Evolutionary conservation across 2,113 vertebrate species (phyloP).

Genomic region (Lasiurus cinereus): DNA sequence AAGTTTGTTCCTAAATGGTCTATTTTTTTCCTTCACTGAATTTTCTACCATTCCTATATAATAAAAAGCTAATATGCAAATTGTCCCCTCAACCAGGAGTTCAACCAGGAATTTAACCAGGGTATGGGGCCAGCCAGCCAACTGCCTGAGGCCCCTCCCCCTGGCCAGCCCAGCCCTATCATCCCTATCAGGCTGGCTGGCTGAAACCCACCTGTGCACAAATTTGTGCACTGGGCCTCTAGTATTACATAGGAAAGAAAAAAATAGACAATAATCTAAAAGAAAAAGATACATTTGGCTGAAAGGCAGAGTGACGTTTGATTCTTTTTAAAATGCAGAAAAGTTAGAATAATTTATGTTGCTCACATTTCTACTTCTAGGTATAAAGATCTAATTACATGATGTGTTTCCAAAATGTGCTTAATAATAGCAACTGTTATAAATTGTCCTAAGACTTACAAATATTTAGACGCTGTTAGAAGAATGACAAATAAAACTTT

Average conservation of each 20-base stretch:
- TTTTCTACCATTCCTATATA: too few relatives aligned
- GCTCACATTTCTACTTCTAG: not conserved
- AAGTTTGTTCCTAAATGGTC: too few relatives aligned
- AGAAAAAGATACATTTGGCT: not conserved
- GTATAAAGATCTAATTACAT: not conserved
- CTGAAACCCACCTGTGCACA: too few relatives aligned
- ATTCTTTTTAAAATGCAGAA: not conserved
- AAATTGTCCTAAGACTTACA: not conserved
- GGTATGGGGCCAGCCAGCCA: too few relatives aligned
- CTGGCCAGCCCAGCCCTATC: too few relatives aligned
- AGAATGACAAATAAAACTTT: not conserved
- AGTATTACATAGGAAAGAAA: not conserved
- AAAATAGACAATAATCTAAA: not conserved
- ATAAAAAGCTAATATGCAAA: too few relatives aligned
- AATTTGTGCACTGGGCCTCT: too few relatives aligned
- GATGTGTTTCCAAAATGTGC: not conserved
- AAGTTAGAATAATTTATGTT: not conserved
- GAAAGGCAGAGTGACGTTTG: not conserved
- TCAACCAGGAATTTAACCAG: too few relatives aligned
- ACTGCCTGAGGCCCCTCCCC: too few relatives aligned
- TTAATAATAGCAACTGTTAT: not conserved
- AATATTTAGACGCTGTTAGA: slow-evolving; percentile 17
- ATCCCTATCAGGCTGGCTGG: too few relatives aligned
- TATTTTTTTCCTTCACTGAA: too few relatives aligned
- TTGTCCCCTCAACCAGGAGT: too few relatives aligned